Evolutionary conservation across 1,140 invertebrate species (phyloP).

Genomic region (Mycetomoellerius zeteki): DNA sequence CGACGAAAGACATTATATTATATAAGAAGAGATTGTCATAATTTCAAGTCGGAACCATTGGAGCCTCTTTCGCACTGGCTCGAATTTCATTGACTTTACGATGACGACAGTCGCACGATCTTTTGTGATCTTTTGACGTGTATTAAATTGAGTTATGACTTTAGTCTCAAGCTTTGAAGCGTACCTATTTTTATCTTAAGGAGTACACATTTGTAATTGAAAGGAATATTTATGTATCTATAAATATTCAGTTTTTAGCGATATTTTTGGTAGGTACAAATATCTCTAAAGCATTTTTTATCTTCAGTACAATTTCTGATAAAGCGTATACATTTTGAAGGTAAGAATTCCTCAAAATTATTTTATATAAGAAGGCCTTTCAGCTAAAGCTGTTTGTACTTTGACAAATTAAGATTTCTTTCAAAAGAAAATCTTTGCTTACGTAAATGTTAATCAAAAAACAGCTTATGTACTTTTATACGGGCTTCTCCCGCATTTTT

Average conservation of each 20-base stretch:
- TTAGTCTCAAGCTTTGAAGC: not conserved
- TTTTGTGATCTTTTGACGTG: not conserved
- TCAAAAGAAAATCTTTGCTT: not conserved
- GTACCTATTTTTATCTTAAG: not conserved
- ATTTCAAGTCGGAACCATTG: conserved; percentile 5
- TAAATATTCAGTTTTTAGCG: not conserved
- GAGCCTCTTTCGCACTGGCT: too few species aligned
- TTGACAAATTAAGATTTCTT: not conserved
- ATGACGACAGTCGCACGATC: not conserved
- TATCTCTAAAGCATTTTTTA: not conserved
- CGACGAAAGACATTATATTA: conserved; percentile 25
- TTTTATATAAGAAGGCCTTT: not conserved
- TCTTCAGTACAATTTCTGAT: not conserved
- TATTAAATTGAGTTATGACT: conserved; percentile 12
- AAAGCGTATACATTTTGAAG: not conserved
- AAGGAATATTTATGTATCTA: not conserved
- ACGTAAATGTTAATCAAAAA: not conserved
- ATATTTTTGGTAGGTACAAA: not conserved
- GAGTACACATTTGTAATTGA: not conserved
- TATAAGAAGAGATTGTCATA: conserved; percentile 5
- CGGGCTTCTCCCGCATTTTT: not conserved
- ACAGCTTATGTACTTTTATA: not conserved
- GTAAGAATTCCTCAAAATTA: not conserved
- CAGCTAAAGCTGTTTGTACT: not conserved
- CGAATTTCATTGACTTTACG: not conserved